phyloP scores from a whole-genome alignment of 2,797 vertebrate species.

The Danio albolineatus region DNA sequence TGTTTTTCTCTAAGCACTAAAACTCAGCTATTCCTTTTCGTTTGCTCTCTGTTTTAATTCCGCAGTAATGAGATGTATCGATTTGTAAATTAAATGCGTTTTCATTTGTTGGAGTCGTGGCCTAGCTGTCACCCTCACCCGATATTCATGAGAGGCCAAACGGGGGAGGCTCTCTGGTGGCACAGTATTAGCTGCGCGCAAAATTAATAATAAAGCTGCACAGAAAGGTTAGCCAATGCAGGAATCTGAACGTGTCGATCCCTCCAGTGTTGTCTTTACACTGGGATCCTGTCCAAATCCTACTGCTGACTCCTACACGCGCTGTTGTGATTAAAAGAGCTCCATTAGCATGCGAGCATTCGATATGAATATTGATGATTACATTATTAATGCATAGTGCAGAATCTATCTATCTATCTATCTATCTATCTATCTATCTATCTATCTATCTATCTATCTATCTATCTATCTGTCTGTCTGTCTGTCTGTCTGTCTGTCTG shows the following conservation, averaged over 20 bases:
- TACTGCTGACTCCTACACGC: conserved; percentile 8
- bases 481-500: too few species aligned
- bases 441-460: too few species aligned
- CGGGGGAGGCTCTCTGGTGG: background rate
- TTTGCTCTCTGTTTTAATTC: background rate
- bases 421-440: too few species aligned
- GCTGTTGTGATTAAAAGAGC: background rate
- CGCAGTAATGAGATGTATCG: background rate
- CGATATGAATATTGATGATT: conserved; percentile 16
- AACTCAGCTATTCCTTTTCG: background rate
- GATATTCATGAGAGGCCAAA: background rate
- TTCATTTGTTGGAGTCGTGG: background rate
- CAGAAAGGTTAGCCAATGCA: conserved; percentile 8
- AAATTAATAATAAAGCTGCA: conserved; percentile 23
- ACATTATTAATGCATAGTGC: conserved; percentile 7
- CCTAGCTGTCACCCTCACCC: background rate
- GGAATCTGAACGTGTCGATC: conserved; percentile 27
- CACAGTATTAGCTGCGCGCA: conserved; percentile 14
- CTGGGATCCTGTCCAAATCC: conserved; percentile 6
- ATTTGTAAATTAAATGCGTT: conserved; percentile 3
- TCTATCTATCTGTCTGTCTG: too few species aligned
- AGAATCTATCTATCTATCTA: too few species aligned
- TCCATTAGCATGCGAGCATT: conserved; percentile 1
- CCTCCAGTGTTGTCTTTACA: conserved; percentile 23
- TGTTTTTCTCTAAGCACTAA: background rate